Percentiles rank a stretch among this genome's conserved stretches.
Conservation (phyloP, 2,113 vertebrate species). For the Bombycilla garrulus region DNA sequence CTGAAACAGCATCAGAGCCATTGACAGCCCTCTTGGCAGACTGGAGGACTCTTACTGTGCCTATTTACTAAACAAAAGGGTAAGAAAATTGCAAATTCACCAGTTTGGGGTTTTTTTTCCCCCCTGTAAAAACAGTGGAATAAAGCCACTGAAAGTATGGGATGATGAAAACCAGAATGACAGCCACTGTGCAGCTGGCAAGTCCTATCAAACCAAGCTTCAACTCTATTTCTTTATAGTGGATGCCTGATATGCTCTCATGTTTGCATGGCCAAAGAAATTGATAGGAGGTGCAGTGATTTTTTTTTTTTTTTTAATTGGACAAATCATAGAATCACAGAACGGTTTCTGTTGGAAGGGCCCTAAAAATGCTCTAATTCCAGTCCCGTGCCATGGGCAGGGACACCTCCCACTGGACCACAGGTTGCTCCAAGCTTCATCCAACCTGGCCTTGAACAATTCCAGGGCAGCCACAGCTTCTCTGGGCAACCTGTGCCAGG, state of each 20-base stretch:
- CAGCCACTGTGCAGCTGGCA: background rate
- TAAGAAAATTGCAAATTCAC: background rate
- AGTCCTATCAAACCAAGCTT: background rate
- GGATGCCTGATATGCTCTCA: background rate
- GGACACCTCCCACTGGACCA: rapidly evolving
- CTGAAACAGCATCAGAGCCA: background rate
- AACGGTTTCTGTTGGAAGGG: background rate
- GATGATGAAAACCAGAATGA: background rate
- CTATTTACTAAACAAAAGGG: background rate
- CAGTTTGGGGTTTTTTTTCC: background rate
- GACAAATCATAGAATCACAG: background rate
- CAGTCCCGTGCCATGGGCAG: background rate
- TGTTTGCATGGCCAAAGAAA: background rate
- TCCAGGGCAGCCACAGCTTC: background rate
- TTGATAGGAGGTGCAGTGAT: background rate
- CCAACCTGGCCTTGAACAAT: background rate
- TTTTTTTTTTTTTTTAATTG: background rate
- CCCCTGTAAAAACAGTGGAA: background rate
- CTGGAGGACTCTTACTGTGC: background rate
- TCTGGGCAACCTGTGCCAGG: background rate
- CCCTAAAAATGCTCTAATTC: background rate
- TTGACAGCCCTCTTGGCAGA: background rate
- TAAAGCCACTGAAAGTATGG: background rate
- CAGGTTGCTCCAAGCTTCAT: background rate
- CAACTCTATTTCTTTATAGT: background rate